Evolutionary conservation across 1,140 invertebrate genomes (phyloP).

Genomic region (Bombus breviceps): DNA sequence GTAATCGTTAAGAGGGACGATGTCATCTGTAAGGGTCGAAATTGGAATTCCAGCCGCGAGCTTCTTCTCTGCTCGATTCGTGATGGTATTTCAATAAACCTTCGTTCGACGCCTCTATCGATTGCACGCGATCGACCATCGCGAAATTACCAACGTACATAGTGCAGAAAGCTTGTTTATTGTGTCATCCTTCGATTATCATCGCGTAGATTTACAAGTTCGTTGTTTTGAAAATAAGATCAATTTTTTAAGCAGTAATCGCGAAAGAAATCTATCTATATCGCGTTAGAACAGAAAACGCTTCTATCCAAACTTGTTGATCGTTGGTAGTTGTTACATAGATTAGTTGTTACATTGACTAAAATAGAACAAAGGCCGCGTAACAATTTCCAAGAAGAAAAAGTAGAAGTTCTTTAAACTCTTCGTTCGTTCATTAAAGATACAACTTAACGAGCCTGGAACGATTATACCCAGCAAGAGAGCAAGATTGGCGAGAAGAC

Average conservation of each 20-base stretch:
- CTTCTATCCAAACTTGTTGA: too few species aligned
- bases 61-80: constrained; percentile 61
- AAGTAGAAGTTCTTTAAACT: too few species aligned
- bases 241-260: too few species aligned
- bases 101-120: constrained; percentile 26
- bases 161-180: background rate
- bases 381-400: too few species aligned
- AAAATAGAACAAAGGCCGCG: too few species aligned
- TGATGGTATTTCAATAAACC: constrained; percentile 73
- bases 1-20: constrained; percentile 57
- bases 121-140: constrained; percentile 14
- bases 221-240: too few species aligned
- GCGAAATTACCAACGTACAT: background rate
- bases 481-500: background rate
- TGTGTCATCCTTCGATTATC: background rate
- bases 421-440: too few species aligned
- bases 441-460: background rate
- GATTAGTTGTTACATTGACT: too few species aligned
- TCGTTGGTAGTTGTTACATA: too few species aligned
- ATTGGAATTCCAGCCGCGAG: constrained; percentile 69
- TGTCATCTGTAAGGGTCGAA: constrained; percentile 56
- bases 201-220: background rate
- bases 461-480: background rate
- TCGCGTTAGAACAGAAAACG: too few species aligned
- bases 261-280: too few species aligned